A percentile compares a stretch with the other conserved stretches of the same genome.
Evolutionary conservation across 2,888 invertebrate genomes (phyloP).

Genomic region (Ormia ochracea): DNA sequence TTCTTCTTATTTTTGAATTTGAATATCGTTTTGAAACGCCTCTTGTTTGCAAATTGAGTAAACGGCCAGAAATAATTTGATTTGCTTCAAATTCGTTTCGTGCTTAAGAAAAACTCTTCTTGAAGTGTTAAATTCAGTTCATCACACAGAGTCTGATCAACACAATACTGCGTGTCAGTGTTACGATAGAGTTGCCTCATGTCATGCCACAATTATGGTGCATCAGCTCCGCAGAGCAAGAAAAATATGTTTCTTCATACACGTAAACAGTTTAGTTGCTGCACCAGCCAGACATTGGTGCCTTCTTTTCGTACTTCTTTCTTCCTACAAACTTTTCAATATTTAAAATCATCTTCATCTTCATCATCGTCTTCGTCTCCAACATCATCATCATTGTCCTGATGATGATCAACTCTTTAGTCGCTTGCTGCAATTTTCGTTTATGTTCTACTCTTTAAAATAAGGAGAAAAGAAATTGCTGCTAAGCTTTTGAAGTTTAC

Average conservation of each 20-base stretch:
- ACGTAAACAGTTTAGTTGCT: conserved; percentile 3
- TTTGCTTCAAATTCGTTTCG: conserved; percentile 24
- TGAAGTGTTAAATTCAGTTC: conserved; percentile 23
- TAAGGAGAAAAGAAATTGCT: conserved; percentile 47
- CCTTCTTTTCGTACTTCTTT: conserved; percentile 7
- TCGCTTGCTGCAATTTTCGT: conserved; percentile 27
- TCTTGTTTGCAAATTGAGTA: background rate
- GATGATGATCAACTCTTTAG: too few species aligned
- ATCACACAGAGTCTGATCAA: background rate
- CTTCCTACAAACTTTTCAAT: background rate
- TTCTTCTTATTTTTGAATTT: too few species aligned
- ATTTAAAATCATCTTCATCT: conserved; percentile 44
- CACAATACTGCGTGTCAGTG: background rate
- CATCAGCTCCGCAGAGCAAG: background rate
- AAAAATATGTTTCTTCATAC: too few species aligned
- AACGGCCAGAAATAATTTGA: conserved; percentile 8
- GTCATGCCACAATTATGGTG: conserved; percentile 10
- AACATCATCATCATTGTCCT: too few species aligned
- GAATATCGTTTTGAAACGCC: too few species aligned
- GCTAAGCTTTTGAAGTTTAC: conserved; percentile 49
- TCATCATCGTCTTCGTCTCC: too few species aligned
- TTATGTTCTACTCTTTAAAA: conserved; percentile 15
- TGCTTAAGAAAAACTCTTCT: conserved; percentile 7
- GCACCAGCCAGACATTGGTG: background rate
- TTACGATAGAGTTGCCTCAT: conserved; percentile 4